Evolutionary conservation across 2,888 invertebrate genomes (phyloP), one percentile per base, ranked within the genome.

Genomic region (Ferdinandea cuprea): DNA sequence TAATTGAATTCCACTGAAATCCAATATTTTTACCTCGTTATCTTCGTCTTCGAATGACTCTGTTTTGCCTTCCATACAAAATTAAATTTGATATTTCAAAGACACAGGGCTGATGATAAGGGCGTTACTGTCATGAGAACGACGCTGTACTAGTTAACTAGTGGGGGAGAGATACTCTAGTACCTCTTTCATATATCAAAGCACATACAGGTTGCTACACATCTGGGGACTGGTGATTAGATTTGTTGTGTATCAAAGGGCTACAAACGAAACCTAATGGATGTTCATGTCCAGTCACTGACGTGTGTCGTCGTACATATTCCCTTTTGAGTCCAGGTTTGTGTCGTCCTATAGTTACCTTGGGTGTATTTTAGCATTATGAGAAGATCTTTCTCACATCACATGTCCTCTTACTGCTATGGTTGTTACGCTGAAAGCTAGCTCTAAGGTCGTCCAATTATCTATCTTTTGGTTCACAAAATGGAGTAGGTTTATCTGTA

Each of bases 211-310:
- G 48, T n/a, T 46, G 19, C 44, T 30, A 44, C 30, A 61, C 25
- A 58, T 11, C 32, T 25, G 21, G 28, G 56, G 25, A 46, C 54
- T 37, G 44, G 68, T 76, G 61, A 68, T 76, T 76, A 68, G 76
- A 76, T 74, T 66, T 46, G 37, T 32, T 61, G 35, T 68, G 68
- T 68, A 52, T 59, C 68, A 76, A 76, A 68, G 76, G 68, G 68
- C 68, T 68, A 32, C 56, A 74, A 66, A 68, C 46, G 42, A 32
- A 37, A 61, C 37, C 21, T 76, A 68, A 76, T 76, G 76, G 76
- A 68, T 59, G 59, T 30, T 52, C 52, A 52, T 68, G 68, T 52
- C 68, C 66, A 52, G 58, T 25, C 42, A 44, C 17, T 52, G 58
- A 52, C 25, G 59, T 76, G 40, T 42, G 50, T 42, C 35, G 15